Evolutionary conservation across 64 coral and sea anemone genomes (phyloP).

Genomic region (Dendronephthya gigantea): DNA sequence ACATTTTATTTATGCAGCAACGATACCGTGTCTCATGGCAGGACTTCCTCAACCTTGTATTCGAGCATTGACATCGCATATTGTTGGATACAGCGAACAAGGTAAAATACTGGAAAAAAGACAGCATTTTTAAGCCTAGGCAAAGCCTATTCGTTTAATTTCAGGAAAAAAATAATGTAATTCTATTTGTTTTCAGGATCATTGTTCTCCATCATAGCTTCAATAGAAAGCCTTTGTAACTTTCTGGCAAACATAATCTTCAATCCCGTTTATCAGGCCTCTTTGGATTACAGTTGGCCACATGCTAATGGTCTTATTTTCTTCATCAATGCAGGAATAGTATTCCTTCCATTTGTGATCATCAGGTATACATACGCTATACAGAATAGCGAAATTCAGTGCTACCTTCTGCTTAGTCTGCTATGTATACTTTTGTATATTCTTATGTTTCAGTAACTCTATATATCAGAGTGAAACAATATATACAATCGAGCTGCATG

Average conservation of each 20-base stretch:
- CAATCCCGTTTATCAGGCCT: constrained; percentile 66
- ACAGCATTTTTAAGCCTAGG: background rate
- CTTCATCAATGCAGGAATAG: constrained; percentile 72
- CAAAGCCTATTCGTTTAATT: background rate
- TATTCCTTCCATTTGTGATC: constrained; percentile 44
- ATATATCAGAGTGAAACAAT: no score
- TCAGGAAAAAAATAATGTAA: background rate
- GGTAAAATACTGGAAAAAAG: constrained; percentile 23
- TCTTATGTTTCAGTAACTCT: no score
- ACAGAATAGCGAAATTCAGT: no score
- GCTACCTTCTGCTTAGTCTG: no score
- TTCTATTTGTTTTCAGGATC: constrained; percentile 33
- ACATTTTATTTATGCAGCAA: constrained; percentile 17
- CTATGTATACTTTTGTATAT: no score
- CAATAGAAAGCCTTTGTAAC: constrained; percentile 70
- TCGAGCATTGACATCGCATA: constrained; percentile 64
- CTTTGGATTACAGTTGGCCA: constrained; percentile 53
- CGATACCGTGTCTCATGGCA: constrained; percentile 47
- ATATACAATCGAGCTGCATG: no score
- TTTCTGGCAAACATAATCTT: constrained; percentile 70
- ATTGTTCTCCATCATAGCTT: constrained; percentile 67
- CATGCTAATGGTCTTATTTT: constrained; percentile 75
- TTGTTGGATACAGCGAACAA: constrained; percentile 81
- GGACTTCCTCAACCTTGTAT: constrained; percentile 74
- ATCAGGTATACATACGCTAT: constrained; percentile 69